Conservation (phyloP, 53 echinoderm and acorn worm genomes). For the Arbacia lixula region DNA sequence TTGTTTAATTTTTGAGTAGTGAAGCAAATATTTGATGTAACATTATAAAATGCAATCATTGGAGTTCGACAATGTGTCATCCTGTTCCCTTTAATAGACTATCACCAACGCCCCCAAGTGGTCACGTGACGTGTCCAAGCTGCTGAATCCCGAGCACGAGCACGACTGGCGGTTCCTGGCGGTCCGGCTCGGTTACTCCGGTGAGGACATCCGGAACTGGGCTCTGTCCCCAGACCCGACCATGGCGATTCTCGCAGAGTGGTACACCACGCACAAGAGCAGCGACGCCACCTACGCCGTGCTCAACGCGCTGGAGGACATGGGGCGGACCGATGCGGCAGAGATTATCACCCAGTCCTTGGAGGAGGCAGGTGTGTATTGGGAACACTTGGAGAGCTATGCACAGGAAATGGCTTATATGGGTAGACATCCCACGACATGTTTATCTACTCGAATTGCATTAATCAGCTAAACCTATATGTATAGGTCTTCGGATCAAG, state of each 20-base stretch:
- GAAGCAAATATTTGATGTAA: no score
- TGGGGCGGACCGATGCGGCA: conserved; percentile 86
- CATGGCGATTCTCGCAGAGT: conserved; percentile 96
- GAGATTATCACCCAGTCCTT: conserved; percentile 79
- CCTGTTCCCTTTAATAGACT: no score
- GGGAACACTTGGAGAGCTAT: no score
- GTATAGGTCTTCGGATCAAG: no score
- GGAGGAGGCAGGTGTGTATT: conserved; percentile 77
- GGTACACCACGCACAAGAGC: conserved; percentile 97
- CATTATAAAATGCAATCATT: no score
- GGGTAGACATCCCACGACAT: no score
- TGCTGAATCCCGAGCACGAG: conserved; percentile 86
- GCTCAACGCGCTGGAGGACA: conserved; percentile 88
- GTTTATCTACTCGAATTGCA: no score
- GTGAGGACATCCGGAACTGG: conserved; percentile 96
- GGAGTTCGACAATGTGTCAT: no score
- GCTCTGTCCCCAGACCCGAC: conserved; percentile 96
- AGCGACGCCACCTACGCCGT: conserved; percentile 96
- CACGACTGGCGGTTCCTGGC: conserved; percentile 95
- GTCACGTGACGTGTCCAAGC: conserved; percentile 90
- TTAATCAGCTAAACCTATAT: no score
- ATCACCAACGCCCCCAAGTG: conserved; percentile 95
- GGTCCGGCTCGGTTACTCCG: conserved; percentile 86
- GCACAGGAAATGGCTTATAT: no score
- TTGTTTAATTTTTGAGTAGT: no score